Evolutionary conservation across 2,888 invertebrate genomes (phyloP), one percentile per base, ranked within the genome.

Genomic region (Epirrhoe tristata): DNA sequence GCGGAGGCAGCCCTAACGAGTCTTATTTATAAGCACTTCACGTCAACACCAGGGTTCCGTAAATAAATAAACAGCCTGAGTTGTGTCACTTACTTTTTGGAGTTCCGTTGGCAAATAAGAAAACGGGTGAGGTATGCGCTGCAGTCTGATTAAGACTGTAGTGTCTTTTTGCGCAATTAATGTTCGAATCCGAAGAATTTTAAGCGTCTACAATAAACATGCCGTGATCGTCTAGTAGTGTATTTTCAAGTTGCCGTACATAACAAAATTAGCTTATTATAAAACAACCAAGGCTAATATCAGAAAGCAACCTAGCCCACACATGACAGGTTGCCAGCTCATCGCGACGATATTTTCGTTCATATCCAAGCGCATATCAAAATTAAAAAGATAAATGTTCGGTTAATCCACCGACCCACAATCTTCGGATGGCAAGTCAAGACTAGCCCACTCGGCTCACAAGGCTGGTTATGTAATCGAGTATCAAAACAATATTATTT

Each of bases 1-100:
- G 74, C 69, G 64, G 76, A 66, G 76, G 69, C 77, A 78, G 72
- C 77, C 76, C 78, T 84, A 82, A 82, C 80, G 80, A 83, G 77
- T 77, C 78, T 81, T 82, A 84, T 86, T 85, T 81, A 85, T 82
- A 86, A 79, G 81, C 83, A 76, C 78, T 82, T 72, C 80, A 81
- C 81, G 79, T 81, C 81, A 80, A 71, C 66, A 73, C 72, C 74
- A 71, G 74, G 69, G 70, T 74, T 72, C 77, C 70, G 76, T 80
- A 81, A 80, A 81, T 80, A 83, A 83, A 83, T 81, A 84, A 80
- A 79, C 71, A 68, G 55, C 63, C 76, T 74, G 72, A 80, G 78
- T 80, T 76, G 73, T 79, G 77, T 78, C 81, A 77, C 73, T 77
- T 72, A 70, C 64, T 70, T 73, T 73, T 71, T 73, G 60, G 74